These are phyloP conservation scores for Eurytoma californica DNA, from an alignment of 2,888 invertebrate genomes.

Conservation along the genomic window DNA sequence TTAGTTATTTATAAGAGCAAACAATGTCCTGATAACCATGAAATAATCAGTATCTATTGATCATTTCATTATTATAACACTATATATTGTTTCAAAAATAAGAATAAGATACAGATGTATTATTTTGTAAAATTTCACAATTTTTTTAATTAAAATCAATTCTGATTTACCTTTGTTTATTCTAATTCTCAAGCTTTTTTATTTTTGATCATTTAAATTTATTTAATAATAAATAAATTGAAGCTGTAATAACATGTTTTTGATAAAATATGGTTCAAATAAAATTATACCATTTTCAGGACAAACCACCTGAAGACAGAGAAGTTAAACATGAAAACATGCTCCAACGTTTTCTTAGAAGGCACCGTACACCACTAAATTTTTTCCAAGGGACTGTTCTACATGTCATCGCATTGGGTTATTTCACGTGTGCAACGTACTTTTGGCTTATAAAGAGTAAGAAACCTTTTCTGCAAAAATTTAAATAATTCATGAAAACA, in stretches of 20 bases:
- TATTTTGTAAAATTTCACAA: too few relatives aligned
- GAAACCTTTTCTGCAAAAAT: constrained; percentile 36
- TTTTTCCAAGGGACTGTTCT: constrained; percentile 57
- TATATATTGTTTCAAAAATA: too few relatives aligned
- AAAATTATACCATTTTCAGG: background rate
- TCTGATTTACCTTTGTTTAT: too few relatives aligned
- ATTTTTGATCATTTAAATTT: background rate
- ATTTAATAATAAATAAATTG: background rate
- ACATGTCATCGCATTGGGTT: constrained; percentile 62
- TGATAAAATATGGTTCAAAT: background rate
- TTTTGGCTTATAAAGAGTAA: constrained; percentile 64
- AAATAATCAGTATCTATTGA: too few relatives aligned
- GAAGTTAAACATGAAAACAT: constrained; percentile 25
- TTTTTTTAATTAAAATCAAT: too few relatives aligned
- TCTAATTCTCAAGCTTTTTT: background rate
- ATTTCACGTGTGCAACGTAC: constrained; percentile 64
- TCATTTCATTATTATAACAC: too few relatives aligned
- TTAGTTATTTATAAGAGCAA: too few relatives aligned
- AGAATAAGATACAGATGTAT: too few relatives aligned
- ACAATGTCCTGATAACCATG: too few relatives aligned
- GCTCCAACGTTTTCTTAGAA: constrained; percentile 7
- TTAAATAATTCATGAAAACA: background rate
- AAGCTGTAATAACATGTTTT: background rate
- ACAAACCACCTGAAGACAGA: background rate
- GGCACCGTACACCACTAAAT: background rate